A percentile compares a stretch with the other conserved stretches of the same genome.
Evolutionary conservation across 2,797 vertebrate genomes (phyloP).

Genomic region (Ctenopoma multispine): DNA sequence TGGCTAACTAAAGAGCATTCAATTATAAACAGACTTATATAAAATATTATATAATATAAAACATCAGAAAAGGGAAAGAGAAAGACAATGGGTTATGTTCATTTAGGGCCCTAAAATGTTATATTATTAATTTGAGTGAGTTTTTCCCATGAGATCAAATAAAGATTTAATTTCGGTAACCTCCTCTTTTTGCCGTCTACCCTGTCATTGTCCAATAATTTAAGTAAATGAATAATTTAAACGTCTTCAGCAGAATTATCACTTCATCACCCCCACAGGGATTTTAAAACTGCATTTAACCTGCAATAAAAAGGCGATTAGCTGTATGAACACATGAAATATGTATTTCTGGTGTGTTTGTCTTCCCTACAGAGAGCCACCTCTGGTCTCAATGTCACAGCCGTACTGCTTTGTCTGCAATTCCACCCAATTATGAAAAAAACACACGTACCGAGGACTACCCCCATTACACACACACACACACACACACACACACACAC

Average conservation of each 20-base stretch:
- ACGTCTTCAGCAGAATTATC: neutral
- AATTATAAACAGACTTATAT: neutral
- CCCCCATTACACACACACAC: slow-evolving; percentile 15
- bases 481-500: neutral
- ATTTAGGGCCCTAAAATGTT: neutral
- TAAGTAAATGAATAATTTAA: slow-evolving; percentile 40
- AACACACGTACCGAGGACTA: slow-evolving; percentile 50
- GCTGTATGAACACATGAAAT: slow-evolving; percentile 12
- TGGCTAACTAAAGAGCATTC: slow-evolving; percentile 31
- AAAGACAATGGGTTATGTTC: neutral
- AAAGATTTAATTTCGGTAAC: neutral
- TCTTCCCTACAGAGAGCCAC: slow-evolving; percentile 30
- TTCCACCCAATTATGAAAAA: slow-evolving; percentile 60
- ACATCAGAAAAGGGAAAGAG: neutral
- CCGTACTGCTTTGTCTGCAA: slow-evolving; percentile 70
- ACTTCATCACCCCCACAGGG: slow-evolving; percentile 7
- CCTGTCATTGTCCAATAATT: neutral
- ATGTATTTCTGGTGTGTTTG: neutral
- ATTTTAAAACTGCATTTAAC: slow-evolving; percentile 11
- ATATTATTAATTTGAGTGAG: no score
- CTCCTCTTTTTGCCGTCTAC: neutral
- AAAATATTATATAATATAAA: neutral
- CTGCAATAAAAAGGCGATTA: neutral
- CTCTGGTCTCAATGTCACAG: slow-evolving; percentile 64
- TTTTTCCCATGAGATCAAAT: neutral